These are phyloP conservation scores for Arctocebus calabarensis DNA, from an alignment of 2,797 vertebrate genomes.

Conservation along the genomic window DNA sequence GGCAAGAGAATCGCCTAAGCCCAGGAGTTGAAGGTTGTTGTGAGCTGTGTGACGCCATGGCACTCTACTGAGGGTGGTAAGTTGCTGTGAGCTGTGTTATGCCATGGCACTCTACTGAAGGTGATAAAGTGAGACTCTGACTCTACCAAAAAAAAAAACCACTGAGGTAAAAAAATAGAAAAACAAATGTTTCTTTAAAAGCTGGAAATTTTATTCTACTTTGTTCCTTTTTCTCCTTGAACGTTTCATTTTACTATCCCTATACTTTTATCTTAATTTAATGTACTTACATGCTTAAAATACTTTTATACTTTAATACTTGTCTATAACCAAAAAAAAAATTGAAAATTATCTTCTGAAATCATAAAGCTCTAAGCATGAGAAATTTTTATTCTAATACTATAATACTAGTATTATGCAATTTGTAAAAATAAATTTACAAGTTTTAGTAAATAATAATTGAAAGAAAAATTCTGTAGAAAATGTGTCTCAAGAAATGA, in stretches of 20 bases:
- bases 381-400: background rate
- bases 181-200: background rate
- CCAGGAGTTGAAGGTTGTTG: no score
- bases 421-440: background rate
- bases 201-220: background rate
- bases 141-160: background rate
- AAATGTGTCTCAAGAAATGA: background rate
- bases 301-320: background rate
- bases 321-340: background rate
- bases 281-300: background rate
- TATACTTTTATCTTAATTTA: background rate
- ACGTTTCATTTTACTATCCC: background rate
- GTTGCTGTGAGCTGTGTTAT: no score
- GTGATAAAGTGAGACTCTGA: no score
- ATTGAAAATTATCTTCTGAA: background rate
- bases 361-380: background rate
- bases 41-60: no score
- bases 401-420: background rate
- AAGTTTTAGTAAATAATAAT: background rate
- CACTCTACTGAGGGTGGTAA: no score
- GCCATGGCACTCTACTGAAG: no score
- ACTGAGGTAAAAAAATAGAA: background rate
- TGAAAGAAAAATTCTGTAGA: background rate
- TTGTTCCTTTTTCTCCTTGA: background rate
- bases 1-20: no score